A percentile compares a stretch with the other conserved stretches of the same genome.
These are phyloP conservation scores for Zaprionus davidi DNA, from an alignment of 1,140 invertebrate species.

Conservation along the genomic window DNA sequence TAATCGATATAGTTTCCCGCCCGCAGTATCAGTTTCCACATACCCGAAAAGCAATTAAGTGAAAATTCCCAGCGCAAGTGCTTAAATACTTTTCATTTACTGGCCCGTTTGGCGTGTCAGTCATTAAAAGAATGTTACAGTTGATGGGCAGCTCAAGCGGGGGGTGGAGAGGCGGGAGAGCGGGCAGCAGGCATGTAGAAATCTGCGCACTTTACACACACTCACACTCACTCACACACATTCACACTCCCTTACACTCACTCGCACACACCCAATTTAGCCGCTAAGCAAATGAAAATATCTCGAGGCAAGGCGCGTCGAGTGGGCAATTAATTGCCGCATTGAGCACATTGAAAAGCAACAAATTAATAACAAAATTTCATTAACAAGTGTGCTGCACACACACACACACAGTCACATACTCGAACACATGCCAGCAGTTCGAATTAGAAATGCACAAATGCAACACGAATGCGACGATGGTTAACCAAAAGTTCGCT, in stretches of 20 bases:
- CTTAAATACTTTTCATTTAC: slow-evolving; percentile 44
- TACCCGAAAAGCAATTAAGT: slow-evolving; percentile 47
- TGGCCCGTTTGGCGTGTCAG: slow-evolving; percentile 23
- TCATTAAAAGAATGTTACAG: slow-evolving; percentile 54
- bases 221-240: neutral
- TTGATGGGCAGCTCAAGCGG: slow-evolving; percentile 57
- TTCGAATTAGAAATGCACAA: slow-evolving; percentile 27
- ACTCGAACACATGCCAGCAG: slow-evolving; percentile 33
- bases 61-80: slow-evolving; percentile 43
- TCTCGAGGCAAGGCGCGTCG: slow-evolving; percentile 9
- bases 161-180: no score
- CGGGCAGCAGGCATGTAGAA: slow-evolving; percentile 1
- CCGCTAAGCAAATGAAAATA: slow-evolving; percentile 50
- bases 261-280: slow-evolving; percentile 36
- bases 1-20: slow-evolving; percentile 7
- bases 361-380: slow-evolving; percentile 49
- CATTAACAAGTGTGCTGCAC: slow-evolving; percentile 10
- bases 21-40: slow-evolving; percentile 45
- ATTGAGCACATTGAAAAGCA: slow-evolving; percentile 36
- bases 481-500: slow-evolving; percentile 57
- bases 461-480: slow-evolving; percentile 14
- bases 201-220: slow-evolving; percentile 41
- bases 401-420: slow-evolving; percentile 11
- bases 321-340: slow-evolving; percentile 60
- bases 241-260: slow-evolving; percentile 6